Base-by-base conservation (phyloP, 2,113 vertebrate species). In the Vidua macroura region DNA sequence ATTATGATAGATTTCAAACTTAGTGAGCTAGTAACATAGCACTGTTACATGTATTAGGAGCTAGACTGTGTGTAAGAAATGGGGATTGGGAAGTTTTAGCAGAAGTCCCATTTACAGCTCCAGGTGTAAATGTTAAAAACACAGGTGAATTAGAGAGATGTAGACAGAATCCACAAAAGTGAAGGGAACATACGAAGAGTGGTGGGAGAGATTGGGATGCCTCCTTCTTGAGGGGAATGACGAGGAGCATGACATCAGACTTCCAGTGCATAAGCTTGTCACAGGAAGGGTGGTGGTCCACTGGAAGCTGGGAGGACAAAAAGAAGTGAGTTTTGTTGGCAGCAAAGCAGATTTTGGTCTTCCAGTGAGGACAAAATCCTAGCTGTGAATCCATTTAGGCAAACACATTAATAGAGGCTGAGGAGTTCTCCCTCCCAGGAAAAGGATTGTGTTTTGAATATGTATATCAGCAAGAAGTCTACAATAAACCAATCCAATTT, bases 171-270 rank as follows among this genome's bases (percentile, higher is more conserved):
- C 27, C 52, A 73, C 30, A 19, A 5, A 60, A 81, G 17, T 41
- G 58, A 9, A 76, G 70, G 51, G 24, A 88, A 41, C 1, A 1
- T 14, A 23, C 1, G 4, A 58, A 72, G 52, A 82, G 55, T 28
- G 12, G 18, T 59, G 52, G 18, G 27, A 82, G 39, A 88, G 15
- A 56, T 17, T 21, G 33, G 41, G 8, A 22, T 64, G 30, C 60
- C 8, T 35, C 10, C 44, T 79, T 39, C 70, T 51, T 12, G 25
- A 55, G 6, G 31, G 21, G 10, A 70, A 39, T 5, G 12, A 41
- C 4, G 9, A 33, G 24, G 39, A 31, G 4, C 23, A 51, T 0
- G 0, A 21, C 24, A 24, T 31, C 49, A 69, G 60, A 37, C 16
- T 77, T 60, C 11, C 41, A 52, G 51, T 8, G 10, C 30, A 21